phyloP scores from a whole-genome alignment of 2,888 invertebrate genomes.

The Carpatolechia fugitivella region DNA sequence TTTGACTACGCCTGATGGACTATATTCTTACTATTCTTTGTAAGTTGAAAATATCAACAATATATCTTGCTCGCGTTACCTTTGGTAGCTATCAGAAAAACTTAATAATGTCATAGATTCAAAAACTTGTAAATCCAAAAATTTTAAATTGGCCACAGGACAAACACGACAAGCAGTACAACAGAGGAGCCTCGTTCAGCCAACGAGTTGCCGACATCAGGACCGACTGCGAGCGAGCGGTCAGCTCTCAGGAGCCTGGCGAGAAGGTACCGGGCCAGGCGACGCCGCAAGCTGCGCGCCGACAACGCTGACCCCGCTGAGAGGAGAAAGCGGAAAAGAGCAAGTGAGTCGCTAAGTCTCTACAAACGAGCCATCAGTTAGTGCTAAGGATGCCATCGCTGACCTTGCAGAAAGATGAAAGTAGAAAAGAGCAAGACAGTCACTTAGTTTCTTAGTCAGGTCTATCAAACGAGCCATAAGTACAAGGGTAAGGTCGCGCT shows the following conservation, averaged over 20 bases:
- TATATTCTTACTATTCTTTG: slow-evolving; percentile 71
- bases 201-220: slow-evolving; percentile 81
- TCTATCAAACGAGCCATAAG: too few species aligned
- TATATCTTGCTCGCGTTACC: too few species aligned
- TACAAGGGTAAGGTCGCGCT: too few species aligned
- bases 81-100: too few species aligned
- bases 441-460: too few species aligned
- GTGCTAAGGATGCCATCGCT: slow-evolving; percentile 59
- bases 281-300: slow-evolving; percentile 66
- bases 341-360: slow-evolving; percentile 80
- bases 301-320: slow-evolving; percentile 67
- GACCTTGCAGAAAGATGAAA: slow-evolving; percentile 70
- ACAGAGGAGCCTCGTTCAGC: slow-evolving; percentile 74
- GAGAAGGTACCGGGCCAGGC: slow-evolving; percentile 80
- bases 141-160: too few species aligned
- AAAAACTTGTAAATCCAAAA: too few species aligned
- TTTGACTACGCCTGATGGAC: slow-evolving; percentile 64
- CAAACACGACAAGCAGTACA: slow-evolving; percentile 51
- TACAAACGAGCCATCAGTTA: slow-evolving; percentile 77
- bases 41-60: too few species aligned
- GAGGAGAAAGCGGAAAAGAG: slow-evolving; percentile 74
- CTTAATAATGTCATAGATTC: too few species aligned
- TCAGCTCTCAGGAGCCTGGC: slow-evolving; percentile 85
- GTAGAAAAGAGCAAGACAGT: slow-evolving; percentile 73
- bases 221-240: slow-evolving; percentile 80